Conservation (phyloP, 2,797 vertebrate genomes). For the Cuculus canorus region DNA sequence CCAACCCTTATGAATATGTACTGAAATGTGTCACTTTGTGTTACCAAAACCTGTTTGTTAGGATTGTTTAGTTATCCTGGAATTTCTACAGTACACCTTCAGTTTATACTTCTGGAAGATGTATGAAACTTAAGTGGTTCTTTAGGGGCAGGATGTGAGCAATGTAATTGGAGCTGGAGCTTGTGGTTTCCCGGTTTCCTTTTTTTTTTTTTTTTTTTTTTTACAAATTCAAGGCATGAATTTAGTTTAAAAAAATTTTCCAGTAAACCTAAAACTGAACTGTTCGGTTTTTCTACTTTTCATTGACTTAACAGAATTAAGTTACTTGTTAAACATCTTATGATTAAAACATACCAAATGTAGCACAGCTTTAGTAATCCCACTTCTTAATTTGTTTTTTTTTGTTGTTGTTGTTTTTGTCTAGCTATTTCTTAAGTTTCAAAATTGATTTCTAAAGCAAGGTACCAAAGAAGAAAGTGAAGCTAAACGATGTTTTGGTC, state of each 20-base stretch:
- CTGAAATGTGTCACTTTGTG: conserved; percentile 78
- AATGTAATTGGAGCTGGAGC: background rate
- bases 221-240: background rate
- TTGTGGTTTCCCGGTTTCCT: background rate
- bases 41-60: conserved; percentile 68
- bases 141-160: background rate
- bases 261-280: background rate
- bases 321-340: background rate
- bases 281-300: background rate
- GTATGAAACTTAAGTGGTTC: background rate
- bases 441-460: background rate
- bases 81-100: background rate
- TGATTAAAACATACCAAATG: background rate
- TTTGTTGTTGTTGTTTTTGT: background rate
- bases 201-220: background rate
- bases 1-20: conserved; percentile 90
- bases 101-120: background rate
- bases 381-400: background rate
- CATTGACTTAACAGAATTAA: background rate
- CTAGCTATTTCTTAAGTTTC: background rate
- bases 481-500: background rate
- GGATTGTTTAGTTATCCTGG: conserved; percentile 33
- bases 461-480: background rate
- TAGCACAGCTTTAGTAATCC: background rate
- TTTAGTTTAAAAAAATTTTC: background rate